phyloP scores from a whole-genome alignment of 2,797 vertebrate genomes.

The Synaphobranchus kaupii region DNA sequence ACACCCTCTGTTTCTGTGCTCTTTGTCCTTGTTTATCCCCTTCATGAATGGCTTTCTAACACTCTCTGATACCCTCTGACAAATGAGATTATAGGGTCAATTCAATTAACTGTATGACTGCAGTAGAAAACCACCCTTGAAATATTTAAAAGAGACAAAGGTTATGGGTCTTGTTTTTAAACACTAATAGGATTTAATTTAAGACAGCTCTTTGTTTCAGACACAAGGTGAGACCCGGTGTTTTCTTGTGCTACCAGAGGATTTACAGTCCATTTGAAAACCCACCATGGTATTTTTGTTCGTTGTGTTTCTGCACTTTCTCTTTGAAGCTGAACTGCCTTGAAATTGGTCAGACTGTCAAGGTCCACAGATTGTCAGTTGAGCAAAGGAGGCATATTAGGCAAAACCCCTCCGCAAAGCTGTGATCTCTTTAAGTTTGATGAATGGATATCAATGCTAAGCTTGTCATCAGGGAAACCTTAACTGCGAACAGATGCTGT shows the following conservation, averaged over 20 bases:
- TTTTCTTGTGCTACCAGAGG: not conserved
- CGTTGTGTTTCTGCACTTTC: not conserved
- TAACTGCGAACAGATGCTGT: not conserved
- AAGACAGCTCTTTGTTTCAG: not conserved
- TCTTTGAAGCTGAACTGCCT: not conserved
- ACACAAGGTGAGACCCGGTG: not conserved
- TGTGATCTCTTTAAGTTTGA: not conserved
- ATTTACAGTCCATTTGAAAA: not conserved
- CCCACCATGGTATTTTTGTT: not conserved
- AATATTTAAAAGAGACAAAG: not conserved
- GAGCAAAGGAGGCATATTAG: not conserved
- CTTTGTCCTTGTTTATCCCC: conserved; percentile 1
- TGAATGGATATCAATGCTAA: not conserved
- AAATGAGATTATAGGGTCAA: not conserved
- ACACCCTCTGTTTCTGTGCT: not conserved
- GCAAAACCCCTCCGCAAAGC: not conserved
- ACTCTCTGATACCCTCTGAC: not conserved
- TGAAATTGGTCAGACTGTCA: not conserved
- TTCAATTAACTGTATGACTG: conserved; percentile 12
- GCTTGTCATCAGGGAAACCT: not conserved
- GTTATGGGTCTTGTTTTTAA: not conserved
- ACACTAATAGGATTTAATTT: not conserved
- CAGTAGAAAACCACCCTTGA: not conserved
- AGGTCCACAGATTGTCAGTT: not conserved
- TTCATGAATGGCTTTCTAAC: not conserved